A percentile compares a stretch with the other conserved stretches of the same genome.
Evolutionary conservation across 2,113 vertebrate genomes (phyloP).

Genomic region (Neotoma lepida): DNA sequence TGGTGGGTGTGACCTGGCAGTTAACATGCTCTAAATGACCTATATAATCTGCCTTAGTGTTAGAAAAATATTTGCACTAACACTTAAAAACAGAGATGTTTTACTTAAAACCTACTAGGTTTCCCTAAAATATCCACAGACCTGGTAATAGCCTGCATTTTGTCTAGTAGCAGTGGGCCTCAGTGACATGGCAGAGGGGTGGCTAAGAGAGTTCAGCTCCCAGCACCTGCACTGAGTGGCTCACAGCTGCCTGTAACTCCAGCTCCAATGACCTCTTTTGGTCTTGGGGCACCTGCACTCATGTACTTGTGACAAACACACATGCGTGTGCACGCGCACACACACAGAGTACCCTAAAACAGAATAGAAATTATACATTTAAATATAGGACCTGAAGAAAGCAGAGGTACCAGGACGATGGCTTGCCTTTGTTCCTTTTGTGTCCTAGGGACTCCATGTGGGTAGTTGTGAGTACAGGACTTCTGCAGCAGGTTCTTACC

Average conservation of each 20-base stretch:
- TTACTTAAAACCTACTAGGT: not conserved
- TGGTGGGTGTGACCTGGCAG: not conserved
- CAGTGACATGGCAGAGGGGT: not conserved
- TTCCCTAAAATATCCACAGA: not conserved
- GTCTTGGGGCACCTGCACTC: not conserved
- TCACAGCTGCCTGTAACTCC: not conserved
- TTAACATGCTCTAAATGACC: not conserved
- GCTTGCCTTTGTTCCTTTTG: not conserved
- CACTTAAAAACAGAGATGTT: not conserved
- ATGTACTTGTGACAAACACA: not conserved
- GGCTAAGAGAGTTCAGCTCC: not conserved
- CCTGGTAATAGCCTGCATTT: not conserved
- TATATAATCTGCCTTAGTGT: not conserved
- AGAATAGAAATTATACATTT: not conserved
- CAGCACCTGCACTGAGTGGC: not conserved
- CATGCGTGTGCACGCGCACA: not conserved
- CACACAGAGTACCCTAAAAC: not conserved
- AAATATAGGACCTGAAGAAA: not conserved
- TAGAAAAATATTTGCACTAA: not conserved
- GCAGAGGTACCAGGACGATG: not conserved
- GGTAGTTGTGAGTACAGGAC: too few relatives aligned
- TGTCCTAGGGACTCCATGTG: not conserved
- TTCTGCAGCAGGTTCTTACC: not conserved
- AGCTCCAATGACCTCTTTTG: not conserved
- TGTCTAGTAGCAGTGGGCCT: accelerated